Percentiles rank a stretch among this genome's conserved stretches.
phyloP scores from a whole-genome alignment of 2,113 vertebrate genomes.

The Oriolus oriolus region DNA sequence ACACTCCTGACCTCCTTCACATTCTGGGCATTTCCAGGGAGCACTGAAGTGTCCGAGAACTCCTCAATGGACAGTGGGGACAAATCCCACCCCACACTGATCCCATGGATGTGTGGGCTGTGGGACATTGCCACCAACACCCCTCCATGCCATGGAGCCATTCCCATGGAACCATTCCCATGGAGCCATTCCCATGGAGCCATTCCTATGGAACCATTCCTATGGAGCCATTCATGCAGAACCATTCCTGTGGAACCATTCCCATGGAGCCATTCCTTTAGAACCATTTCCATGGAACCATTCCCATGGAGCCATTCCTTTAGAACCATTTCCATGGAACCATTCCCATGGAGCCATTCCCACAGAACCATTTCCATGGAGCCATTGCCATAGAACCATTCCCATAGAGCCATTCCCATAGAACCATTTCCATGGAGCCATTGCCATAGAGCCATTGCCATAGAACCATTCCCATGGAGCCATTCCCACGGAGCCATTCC shows the following conservation, averaged over 20 bases:
- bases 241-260: accelerated
- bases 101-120: background rate
- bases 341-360: background rate
- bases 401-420: background rate
- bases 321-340: accelerated
- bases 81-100: background rate
- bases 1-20: background rate
- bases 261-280: accelerated
- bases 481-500: accelerated
- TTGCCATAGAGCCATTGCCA: accelerated
- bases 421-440: accelerated
- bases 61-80: background rate
- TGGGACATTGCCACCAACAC: background rate
- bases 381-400: accelerated
- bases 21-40: background rate
- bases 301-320: accelerated
- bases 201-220: background rate
- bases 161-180: background rate
- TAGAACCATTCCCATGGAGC: accelerated
- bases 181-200: background rate
- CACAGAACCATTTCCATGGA: background rate
- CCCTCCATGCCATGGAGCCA: background rate
- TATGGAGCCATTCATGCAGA: background rate
- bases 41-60: background rate
- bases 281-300: accelerated